Evolutionary conservation across 1,140 invertebrate species (phyloP).

Genomic region (Palaemon carinicauda): DNA sequence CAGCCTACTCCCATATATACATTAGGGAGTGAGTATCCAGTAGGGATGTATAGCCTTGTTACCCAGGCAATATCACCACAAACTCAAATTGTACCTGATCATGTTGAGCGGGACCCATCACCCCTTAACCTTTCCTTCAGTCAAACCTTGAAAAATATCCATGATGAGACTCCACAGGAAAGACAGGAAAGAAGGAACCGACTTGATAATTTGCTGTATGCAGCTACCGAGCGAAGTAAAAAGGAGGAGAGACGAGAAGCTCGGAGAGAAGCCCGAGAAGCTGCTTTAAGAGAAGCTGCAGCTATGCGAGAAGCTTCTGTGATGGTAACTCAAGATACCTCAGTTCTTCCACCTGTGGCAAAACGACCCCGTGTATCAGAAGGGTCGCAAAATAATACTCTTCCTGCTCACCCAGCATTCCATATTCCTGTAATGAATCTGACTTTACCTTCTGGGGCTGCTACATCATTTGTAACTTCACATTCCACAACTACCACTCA

Average conservation of each 20-base stretch:
- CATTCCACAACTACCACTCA: slow-evolving; percentile 31
- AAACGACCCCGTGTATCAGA: slow-evolving; percentile 15
- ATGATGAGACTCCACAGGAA: slow-evolving; percentile 52
- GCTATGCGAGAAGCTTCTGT: slow-evolving; percentile 24
- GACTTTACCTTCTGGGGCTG: slow-evolving; percentile 21
- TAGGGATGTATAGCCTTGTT: slow-evolving; percentile 44
- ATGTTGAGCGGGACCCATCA: slow-evolving; percentile 41
- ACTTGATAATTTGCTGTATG: slow-evolving; percentile 45
- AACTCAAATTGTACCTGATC: slow-evolving; percentile 37
- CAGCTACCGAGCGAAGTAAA: slow-evolving; percentile 50
- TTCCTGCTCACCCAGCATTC: slow-evolving; percentile 32
- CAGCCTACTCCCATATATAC: slow-evolving; percentile 36
- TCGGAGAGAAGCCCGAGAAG: slow-evolving; percentile 42
- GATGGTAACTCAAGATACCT: slow-evolving; percentile 18
- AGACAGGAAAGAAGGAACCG: slow-evolving; percentile 48
- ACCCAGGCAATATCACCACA: slow-evolving; percentile 33
- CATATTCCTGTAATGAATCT: slow-evolving; percentile 42
- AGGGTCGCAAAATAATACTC: not conserved
- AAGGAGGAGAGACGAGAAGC: slow-evolving; percentile 50
- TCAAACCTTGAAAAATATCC: slow-evolving; percentile 38
- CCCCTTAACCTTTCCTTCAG: slow-evolving; percentile 50
- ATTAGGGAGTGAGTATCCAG: slow-evolving; percentile 25
- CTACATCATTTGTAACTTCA: not conserved
- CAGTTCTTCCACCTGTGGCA: not conserved
- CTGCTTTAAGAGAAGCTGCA: slow-evolving; percentile 44